phyloP scores from a whole-genome alignment of 2,113 vertebrate species.

The Okapia johnstoni region DNA sequence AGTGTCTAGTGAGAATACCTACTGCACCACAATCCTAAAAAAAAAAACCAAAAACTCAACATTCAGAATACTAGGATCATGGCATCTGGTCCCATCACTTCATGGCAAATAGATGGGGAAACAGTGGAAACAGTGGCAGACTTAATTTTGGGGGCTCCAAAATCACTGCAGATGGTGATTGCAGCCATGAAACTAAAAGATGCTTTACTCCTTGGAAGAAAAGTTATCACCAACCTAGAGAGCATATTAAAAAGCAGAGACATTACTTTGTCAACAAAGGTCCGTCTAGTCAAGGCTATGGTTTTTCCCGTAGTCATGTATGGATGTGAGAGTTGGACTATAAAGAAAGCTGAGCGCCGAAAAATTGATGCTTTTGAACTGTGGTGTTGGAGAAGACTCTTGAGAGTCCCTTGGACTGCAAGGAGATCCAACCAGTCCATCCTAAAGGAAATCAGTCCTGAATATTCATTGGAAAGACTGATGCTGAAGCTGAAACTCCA shows the following conservation, averaged over 20 bases:
- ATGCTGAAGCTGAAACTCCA: neutral
- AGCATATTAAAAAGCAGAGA: neutral
- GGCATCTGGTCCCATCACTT: neutral
- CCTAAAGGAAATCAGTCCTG: neutral
- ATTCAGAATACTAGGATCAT: neutral
- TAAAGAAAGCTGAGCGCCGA: neutral
- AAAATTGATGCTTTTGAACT: neutral
- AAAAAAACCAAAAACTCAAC: neutral
- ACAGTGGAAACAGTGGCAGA: neutral
- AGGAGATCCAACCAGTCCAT: neutral
- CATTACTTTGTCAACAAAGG: neutral
- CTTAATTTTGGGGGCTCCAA: neutral
- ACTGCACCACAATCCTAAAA: too few species aligned
- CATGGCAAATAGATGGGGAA: neutral
- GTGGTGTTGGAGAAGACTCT: neutral
- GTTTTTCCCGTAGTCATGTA: neutral
- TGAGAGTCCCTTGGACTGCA: neutral
- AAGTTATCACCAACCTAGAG: neutral
- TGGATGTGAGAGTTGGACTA: neutral
- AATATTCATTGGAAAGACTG: neutral
- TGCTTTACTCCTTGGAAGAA: neutral
- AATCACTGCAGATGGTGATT: neutral
- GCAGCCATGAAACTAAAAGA: neutral
- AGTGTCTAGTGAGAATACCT: too few species aligned
- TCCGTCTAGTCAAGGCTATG: neutral